Evolutionary conservation across 35 echinoderm and acorn worm species (phyloP).

Genomic region (Heliocidaris tuberculata): DNA sequence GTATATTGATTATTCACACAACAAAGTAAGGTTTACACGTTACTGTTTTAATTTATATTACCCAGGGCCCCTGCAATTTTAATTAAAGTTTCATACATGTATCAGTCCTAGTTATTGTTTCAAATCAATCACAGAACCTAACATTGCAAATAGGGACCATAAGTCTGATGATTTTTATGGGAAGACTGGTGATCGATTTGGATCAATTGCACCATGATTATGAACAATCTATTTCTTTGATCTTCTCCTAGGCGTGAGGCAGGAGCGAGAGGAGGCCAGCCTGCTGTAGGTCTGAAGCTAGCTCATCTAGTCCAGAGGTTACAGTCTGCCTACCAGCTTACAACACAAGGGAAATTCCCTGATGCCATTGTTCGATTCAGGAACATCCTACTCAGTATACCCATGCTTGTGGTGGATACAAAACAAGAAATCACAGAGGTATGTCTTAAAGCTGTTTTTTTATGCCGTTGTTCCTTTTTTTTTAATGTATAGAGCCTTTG

Average conservation of each 20-base stretch:
- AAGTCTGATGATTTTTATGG: no score
- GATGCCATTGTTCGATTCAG: conserved; percentile 75
- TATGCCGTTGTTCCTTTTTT: background rate
- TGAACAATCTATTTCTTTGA: background rate
- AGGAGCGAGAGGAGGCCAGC: conserved; percentile 79
- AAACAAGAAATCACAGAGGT: conserved; percentile 99
- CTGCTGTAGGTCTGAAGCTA: conserved; percentile 87
- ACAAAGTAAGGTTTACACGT: no score
- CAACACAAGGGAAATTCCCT: conserved; percentile 90
- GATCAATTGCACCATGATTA: no score
- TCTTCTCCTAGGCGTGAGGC: conserved; percentile 78
- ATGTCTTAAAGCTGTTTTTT: background rate
- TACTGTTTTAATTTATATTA: no score
- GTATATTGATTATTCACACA: no score
- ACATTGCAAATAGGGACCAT: no score
- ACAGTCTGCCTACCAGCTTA: conserved; percentile 92
- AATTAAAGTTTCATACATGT: no score
- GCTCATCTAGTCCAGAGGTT: conserved; percentile 85
- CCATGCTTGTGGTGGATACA: conserved; percentile 93
- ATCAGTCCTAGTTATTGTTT: no score
- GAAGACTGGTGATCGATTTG: no score
- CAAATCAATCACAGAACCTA: no score
- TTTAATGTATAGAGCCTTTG: background rate
- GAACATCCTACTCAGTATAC: conserved; percentile 80
- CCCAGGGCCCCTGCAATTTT: no score